A percentile compares a stretch with the other conserved stretches of the same genome.
These are phyloP conservation scores for Drosophila erecta DNA, from an alignment of 1,140 invertebrate genomes.

Conservation along the genomic window DNA sequence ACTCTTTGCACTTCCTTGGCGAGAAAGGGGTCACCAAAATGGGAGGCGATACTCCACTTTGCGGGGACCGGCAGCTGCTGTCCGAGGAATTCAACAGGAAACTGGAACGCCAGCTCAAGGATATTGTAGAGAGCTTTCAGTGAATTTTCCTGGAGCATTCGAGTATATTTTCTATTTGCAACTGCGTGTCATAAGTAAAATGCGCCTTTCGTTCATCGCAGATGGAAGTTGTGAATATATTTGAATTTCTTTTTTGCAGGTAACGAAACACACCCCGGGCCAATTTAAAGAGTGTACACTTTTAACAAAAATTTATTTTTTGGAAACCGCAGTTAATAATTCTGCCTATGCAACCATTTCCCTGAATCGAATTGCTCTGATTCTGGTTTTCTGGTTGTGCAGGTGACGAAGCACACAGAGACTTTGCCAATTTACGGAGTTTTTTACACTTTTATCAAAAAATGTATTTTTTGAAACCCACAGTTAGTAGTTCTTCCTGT, in stretches of 20 bases:
- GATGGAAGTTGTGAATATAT: too few relatives aligned
- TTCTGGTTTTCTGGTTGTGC: neutral
- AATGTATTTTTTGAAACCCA: too few relatives aligned
- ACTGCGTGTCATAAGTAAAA: slow-evolving; percentile 25
- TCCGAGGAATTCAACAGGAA: slow-evolving; percentile 36
- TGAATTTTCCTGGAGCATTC: slow-evolving; percentile 13
- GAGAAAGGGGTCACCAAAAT: neutral
- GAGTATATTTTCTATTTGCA: slow-evolving; percentile 54
- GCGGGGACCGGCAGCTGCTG: slow-evolving; percentile 8
- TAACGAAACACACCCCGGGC: too few relatives aligned
- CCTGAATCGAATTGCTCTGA: neutral
- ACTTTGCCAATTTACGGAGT: too few relatives aligned
- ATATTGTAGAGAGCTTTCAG: slow-evolving; percentile 36
- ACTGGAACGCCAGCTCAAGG: slow-evolving; percentile 35
- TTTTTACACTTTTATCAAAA: too few relatives aligned
- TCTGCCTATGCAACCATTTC: neutral
- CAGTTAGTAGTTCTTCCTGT: neutral
- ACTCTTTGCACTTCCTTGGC: too few relatives aligned
- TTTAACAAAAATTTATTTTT: too few relatives aligned
- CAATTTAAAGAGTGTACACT: too few relatives aligned
- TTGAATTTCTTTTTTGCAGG: too few relatives aligned
- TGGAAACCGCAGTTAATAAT: neutral
- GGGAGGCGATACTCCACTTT: neutral
- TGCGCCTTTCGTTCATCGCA: slow-evolving; percentile 42
- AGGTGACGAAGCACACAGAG: too few relatives aligned